These are phyloP conservation scores for Calliphora vomitoria DNA, from an alignment of 2,888 invertebrate species.

Conservation along the genomic window DNA sequence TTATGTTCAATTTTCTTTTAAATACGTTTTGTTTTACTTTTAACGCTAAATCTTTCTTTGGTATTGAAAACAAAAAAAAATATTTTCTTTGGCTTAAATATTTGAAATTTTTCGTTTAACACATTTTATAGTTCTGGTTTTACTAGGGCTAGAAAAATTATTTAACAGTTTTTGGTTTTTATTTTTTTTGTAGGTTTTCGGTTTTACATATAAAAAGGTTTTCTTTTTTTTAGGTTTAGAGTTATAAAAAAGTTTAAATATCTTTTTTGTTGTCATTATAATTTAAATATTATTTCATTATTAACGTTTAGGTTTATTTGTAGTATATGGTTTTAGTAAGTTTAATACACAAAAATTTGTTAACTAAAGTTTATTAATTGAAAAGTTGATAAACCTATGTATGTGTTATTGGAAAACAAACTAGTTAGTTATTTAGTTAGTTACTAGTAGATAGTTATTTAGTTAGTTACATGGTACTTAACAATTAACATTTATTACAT, in stretches of 20 bases:
- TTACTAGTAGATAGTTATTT: constrained; percentile 7
- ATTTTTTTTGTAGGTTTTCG: constrained; percentile 22
- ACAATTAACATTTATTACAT: constrained; percentile 64
- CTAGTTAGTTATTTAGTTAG: background rate
- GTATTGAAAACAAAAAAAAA: constrained; percentile 25
- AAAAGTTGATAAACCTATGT: constrained; percentile 40
- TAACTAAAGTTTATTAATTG: constrained; percentile 70
- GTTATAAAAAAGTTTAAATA: constrained; percentile 35
- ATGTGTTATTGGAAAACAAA: constrained; percentile 16
- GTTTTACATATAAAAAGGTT: constrained; percentile 61
- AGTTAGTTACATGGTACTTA: constrained; percentile 45
- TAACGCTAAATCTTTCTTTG: constrained; percentile 29
- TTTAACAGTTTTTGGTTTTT: constrained; percentile 18
- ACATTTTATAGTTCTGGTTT: constrained; percentile 23
- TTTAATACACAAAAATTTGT: constrained; percentile 57
- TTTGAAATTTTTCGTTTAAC: constrained; percentile 28
- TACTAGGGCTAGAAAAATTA: constrained; percentile 32
- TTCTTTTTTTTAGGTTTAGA: constrained; percentile 11
- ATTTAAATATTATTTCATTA: background rate
- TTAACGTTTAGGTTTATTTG: constrained; percentile 6
- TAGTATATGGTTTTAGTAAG: background rate
- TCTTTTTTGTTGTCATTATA: background rate
- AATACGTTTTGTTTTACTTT: constrained; percentile 13
- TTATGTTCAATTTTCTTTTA: constrained; percentile 22
- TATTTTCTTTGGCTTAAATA: background rate